phyloP scores from a whole-genome alignment of 2,797 vertebrate species.

The Psittacula derbiana region DNA sequence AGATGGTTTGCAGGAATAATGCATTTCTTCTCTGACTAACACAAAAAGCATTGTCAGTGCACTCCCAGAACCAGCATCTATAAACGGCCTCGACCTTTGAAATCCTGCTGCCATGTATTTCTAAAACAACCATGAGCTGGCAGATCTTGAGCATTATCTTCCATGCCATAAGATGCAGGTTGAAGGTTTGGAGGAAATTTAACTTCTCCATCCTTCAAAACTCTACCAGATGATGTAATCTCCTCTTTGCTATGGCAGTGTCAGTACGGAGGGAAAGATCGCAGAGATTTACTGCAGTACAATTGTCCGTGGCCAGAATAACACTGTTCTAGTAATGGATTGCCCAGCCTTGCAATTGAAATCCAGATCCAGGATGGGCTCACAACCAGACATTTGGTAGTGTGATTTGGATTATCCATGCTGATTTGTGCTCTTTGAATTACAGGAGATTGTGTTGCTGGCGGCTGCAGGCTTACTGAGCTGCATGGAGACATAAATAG shows the following conservation, averaged over 20 bases:
- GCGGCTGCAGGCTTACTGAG: neutral
- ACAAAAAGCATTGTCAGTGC: neutral
- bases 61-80: neutral
- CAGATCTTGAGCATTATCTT: neutral
- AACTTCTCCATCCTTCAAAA: neutral
- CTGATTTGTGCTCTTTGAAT: neutral
- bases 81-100: neutral
- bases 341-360: neutral
- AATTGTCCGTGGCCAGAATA: neutral
- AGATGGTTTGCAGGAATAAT: neutral
- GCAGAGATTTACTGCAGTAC: rapidly evolving
- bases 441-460: neutral
- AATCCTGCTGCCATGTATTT: neutral
- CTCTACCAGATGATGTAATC: neutral
- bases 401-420: neutral
- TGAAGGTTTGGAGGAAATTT: neutral
- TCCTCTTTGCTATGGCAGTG: neutral
- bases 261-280: neutral
- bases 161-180: neutral
- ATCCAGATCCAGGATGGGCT: neutral
- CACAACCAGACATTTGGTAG: neutral
- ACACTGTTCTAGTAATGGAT: neutral
- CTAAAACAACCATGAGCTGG: neutral
- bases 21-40: neutral
- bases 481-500: neutral